Base-by-base conservation (phyloP, 2,888 invertebrate genomes). In the Gortyna flavago region DNA sequence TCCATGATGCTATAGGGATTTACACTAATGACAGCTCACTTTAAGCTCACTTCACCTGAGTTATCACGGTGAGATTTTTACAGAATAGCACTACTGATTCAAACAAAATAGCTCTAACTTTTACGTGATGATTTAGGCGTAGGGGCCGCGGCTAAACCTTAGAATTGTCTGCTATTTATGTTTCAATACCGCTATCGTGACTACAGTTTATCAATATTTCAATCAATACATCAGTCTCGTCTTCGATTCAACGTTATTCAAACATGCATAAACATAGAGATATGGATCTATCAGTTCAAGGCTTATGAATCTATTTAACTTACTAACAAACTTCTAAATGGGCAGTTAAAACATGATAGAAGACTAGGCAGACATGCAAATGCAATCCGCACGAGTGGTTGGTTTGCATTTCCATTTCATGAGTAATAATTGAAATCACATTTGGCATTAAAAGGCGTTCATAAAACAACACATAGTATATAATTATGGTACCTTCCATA, bases 161-260 rank as follows among this genome's bases (percentile, higher is more conserved):
- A 75, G 29, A 59, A 59, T 16, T 25, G 62, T 66, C 65, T 32
- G 13, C 29, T 62, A 18, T 76, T 64, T 38, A n/a, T 82, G 11
- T 67, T 71, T 66, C 13, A 67, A 57, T 32, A 48, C 18, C 18
- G 18, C 32, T 77, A 83, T 70, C 69, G 70, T 70, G 44, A 83
- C 54, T 11, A 48, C 32, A 75, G 9, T 62, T 32, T 71, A 82
- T 71, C 44, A 51, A 38, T 71, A 54, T 66, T 67, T 83, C 29
- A 64, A 83, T 76, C 67, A 76, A 38, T 35, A 84, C 35, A n/a
- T 71, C 72, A 54, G 62, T 48, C 32, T 38, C 48, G 21, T 85
- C 61, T 70, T 75, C 35, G 57, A 75, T 69, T 59, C 13, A 54
- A n/a, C 35, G 9, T 61, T 65, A 38, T 85, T 67, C 29, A 51